Evolutionary conservation across 2,888 invertebrate species (phyloP).

Genomic region (Helleia helle): DNA sequence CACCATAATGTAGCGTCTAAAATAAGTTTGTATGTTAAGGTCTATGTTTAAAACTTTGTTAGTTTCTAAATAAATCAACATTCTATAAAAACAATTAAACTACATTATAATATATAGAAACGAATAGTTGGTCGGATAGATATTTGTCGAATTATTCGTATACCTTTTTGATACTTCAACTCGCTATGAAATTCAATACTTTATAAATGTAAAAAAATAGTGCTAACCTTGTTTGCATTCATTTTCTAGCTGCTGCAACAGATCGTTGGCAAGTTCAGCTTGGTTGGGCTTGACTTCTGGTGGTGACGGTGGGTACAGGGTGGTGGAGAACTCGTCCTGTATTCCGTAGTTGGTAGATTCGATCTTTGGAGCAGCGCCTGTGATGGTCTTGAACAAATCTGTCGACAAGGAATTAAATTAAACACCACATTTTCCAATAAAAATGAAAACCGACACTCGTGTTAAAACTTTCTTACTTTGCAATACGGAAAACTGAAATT

Average conservation of each 20-base stretch:
- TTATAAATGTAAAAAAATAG: too few relatives aligned
- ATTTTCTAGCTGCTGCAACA: slow-evolving; percentile 79
- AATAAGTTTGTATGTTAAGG: too few relatives aligned
- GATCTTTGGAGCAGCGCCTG: slow-evolving; percentile 51
- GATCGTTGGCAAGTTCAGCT: slow-evolving; percentile 77
- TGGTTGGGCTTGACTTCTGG: slow-evolving; percentile 55
- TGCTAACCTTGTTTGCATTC: slow-evolving; percentile 78
- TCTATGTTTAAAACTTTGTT: too few relatives aligned
- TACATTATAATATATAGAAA: too few relatives aligned
- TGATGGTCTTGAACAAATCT: slow-evolving; percentile 62
- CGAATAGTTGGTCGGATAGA: too few relatives aligned
- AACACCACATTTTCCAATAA: not conserved
- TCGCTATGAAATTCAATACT: too few relatives aligned
- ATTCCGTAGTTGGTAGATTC: slow-evolving; percentile 35
- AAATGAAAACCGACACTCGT: slow-evolving; percentile 6
- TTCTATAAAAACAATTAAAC: too few relatives aligned
- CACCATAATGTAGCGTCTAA: too few relatives aligned
- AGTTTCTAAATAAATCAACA: too few relatives aligned
- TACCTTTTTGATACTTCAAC: too few relatives aligned
- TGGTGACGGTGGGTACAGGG: slow-evolving; percentile 58
- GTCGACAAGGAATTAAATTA: slow-evolving; percentile 11
- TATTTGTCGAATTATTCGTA: too few relatives aligned
- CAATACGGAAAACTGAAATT: slow-evolving; percentile 54
- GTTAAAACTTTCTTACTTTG: slow-evolving; percentile 48
- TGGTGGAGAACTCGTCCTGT: slow-evolving; percentile 42